Evolutionary conservation across 1,140 invertebrate species (phyloP).

Genomic region (Scylla paramamosain): DNA sequence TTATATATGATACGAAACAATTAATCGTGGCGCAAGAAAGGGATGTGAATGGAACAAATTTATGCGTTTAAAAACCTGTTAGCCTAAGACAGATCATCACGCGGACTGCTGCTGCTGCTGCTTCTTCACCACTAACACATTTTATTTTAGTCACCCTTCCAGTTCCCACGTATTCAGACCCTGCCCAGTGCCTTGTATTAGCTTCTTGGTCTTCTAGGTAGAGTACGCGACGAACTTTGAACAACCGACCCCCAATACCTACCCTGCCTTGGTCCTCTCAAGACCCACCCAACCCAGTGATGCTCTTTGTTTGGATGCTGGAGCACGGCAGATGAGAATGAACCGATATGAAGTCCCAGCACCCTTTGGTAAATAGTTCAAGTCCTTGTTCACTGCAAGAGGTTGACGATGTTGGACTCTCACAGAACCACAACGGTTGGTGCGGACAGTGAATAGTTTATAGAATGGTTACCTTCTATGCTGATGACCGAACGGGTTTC

Average conservation of each 20-base stretch:
- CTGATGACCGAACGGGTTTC: too few relatives aligned
- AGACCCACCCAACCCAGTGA: not conserved
- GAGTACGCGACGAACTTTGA: too few relatives aligned
- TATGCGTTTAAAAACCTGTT: constrained; percentile 23
- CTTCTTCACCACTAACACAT: not conserved
- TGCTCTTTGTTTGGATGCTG: not conserved
- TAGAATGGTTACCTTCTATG: too few relatives aligned
- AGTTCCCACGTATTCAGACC: not conserved
- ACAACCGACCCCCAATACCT: too few relatives aligned
- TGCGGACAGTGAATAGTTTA: too few relatives aligned
- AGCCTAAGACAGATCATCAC: not conserved
- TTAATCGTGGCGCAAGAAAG: not conserved
- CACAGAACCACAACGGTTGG: too few relatives aligned
- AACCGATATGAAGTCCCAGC: not conserved
- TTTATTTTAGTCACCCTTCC: not conserved
- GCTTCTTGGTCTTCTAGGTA: not conserved
- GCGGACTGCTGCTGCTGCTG: not conserved
- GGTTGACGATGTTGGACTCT: too few relatives aligned
- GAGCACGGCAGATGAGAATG: not conserved
- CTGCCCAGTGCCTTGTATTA: not conserved
- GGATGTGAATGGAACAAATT: not conserved
- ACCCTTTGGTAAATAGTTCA: not conserved
- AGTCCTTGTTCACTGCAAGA: too few relatives aligned
- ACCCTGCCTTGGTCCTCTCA: not conserved
- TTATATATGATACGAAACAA: not conserved